Conservation (phyloP, 2,797 vertebrate genomes). For the Paedocypris micromegethes region DNA sequence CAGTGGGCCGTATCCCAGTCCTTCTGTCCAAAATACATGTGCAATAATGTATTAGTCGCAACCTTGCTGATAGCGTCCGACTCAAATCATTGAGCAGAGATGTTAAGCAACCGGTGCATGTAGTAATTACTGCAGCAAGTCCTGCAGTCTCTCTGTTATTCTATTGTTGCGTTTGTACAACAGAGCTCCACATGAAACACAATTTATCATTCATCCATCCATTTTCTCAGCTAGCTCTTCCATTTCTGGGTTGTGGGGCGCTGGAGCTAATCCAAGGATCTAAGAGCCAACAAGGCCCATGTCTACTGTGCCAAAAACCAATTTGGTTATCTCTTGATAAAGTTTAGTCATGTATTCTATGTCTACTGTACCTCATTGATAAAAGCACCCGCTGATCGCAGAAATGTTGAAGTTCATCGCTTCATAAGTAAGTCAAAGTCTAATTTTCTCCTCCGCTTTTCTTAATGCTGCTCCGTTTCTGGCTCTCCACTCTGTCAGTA, state of each 20-base stretch:
- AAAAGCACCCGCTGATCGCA: too few relatives aligned
- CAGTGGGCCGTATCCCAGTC: too few relatives aligned
- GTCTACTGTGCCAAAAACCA: too few relatives aligned
- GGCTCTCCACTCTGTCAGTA: slow-evolving; percentile 36
- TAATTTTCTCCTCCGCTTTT: slow-evolving; percentile 16
- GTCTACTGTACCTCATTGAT: too few relatives aligned
- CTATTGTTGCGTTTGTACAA: slow-evolving; percentile 46
- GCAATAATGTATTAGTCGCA: slow-evolving; percentile 39
- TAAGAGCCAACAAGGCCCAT: too few relatives aligned
- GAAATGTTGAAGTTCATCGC: too few relatives aligned
- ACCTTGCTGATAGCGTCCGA: slow-evolving; percentile 47
- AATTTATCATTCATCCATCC: not conserved
- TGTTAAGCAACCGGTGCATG: slow-evolving; percentile 51
- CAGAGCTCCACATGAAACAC: slow-evolving; percentile 49
- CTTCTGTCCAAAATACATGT: slow-evolving; percentile 43
- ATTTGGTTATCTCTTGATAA: too few relatives aligned
- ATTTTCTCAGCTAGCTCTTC: too few relatives aligned
- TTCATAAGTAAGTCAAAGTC: too few relatives aligned
- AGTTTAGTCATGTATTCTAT: too few relatives aligned
- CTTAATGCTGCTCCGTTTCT: slow-evolving; percentile 18
- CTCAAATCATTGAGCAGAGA: slow-evolving; percentile 45
- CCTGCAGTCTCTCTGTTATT: slow-evolving; percentile 47
- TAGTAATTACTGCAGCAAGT: slow-evolving; percentile 56
- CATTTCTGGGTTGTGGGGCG: too few relatives aligned
- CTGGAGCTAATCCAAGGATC: too few relatives aligned